A percentile compares a stretch with the other conserved stretches of the same genome.
Conservation (phyloP, 2,113 vertebrate genomes). For the Stigmatopora nigra region DNA sequence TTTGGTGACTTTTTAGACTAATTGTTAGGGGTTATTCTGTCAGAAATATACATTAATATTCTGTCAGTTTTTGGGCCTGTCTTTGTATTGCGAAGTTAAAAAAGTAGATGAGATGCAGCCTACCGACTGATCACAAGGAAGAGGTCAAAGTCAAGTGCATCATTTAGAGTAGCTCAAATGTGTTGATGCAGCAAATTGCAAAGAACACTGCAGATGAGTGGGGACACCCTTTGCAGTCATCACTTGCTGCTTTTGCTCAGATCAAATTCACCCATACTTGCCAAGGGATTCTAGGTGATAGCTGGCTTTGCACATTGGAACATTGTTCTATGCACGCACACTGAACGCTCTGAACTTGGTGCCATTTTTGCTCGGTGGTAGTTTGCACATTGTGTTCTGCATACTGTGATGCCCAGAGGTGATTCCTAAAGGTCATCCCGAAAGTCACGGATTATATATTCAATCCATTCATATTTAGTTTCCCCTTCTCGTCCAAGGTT, state of each 20-base stretch:
- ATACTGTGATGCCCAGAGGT: not conserved
- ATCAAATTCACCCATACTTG: not conserved
- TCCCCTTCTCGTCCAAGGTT: not conserved
- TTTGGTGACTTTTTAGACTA: not conserved
- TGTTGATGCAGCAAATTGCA: not conserved
- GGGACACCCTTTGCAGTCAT: not conserved
- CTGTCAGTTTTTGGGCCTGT: too few species aligned
- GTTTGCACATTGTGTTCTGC: not conserved
- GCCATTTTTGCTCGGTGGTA: not conserved
- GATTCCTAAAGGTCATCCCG: not conserved
- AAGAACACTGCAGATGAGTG: not conserved
- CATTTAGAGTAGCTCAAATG: not conserved
- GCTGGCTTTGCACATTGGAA: slow-evolving; percentile 1
- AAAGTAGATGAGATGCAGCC: slow-evolving; percentile 24
- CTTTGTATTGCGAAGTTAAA: not conserved
- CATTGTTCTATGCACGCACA: not conserved
- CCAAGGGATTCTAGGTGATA: not conserved
- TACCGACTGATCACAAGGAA: slow-evolving; percentile 9
- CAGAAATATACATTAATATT: too few species aligned
- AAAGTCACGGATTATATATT: not conserved
- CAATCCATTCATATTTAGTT: not conserved
- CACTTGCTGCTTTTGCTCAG: not conserved
- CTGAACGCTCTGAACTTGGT: not conserved
- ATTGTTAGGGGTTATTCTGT: slow-evolving; percentile 4
- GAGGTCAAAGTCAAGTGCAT: slow-evolving; percentile 18